Conservation (phyloP, 2,797 vertebrate genomes). For the Ibycter americanus region DNA sequence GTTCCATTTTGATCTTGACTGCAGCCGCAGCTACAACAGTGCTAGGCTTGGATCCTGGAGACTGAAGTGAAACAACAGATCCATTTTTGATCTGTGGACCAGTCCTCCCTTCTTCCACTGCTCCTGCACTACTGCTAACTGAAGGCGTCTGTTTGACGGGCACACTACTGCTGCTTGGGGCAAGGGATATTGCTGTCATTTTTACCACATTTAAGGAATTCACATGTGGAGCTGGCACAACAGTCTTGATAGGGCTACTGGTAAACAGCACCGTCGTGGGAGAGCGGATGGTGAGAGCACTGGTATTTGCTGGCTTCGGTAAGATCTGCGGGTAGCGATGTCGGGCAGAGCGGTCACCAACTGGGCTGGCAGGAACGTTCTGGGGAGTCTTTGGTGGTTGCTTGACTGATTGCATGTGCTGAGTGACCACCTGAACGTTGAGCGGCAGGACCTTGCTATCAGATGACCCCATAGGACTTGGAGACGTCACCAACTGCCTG, state of each 20-base stretch:
- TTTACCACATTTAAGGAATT: constrained; percentile 94
- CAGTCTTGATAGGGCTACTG: constrained; percentile 93
- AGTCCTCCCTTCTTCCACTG: constrained; percentile 78
- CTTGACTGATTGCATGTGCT: constrained; percentile 90
- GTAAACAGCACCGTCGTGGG: constrained; percentile 93
- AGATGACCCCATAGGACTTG: constrained; percentile 85
- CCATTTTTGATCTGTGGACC: constrained; percentile 82
- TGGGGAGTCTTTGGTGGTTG: constrained; percentile 91
- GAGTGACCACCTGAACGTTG: constrained; percentile 95
- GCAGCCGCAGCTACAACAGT: constrained; percentile 61
- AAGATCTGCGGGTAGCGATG: constrained; percentile 96
- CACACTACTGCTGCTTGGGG: constrained; percentile 79
- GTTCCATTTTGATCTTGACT: constrained; percentile 88
- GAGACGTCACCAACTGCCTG: constrained; percentile 90
- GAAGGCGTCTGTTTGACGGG: constrained; percentile 84
- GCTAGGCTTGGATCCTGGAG: constrained; percentile 77
- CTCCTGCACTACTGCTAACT: constrained; percentile 67
- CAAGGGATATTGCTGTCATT: constrained; percentile 93
- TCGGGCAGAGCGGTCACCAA: constrained; percentile 89
- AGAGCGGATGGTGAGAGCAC: constrained; percentile 88
- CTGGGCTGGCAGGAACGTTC: constrained; percentile 85
- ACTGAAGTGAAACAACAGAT: constrained; percentile 84
- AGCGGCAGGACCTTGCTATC: constrained; percentile 93
- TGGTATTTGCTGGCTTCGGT: constrained; percentile 90
- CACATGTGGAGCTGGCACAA: constrained; percentile 90